Conservation (phyloP, 2,888 invertebrate genomes). For the Macropis europaea region DNA sequence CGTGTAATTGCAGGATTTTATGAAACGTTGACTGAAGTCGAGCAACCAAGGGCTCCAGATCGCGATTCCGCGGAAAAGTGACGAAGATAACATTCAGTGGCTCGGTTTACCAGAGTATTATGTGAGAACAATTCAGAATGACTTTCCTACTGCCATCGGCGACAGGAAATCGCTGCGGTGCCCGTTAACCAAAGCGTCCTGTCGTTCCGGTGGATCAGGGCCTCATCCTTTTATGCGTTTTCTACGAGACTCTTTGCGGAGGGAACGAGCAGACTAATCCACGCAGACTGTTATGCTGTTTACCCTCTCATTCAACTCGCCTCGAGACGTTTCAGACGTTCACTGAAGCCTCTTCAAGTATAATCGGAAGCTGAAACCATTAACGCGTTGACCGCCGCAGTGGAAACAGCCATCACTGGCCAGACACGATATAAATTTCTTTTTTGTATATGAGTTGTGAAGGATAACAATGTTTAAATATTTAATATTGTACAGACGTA, state of each 20-base stretch:
- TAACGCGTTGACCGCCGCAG: too few relatives aligned
- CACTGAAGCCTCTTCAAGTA: too few relatives aligned
- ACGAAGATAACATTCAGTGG: not conserved
- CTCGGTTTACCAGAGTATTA: not conserved
- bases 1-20: too few relatives aligned
- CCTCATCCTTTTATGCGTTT: conserved; percentile 19
- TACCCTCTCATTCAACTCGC: conserved; percentile 55
- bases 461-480: too few relatives aligned
- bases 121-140: not conserved
- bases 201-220: conserved; percentile 13
- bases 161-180: conserved; percentile 7
- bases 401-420: too few relatives aligned
- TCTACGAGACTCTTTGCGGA: not conserved
- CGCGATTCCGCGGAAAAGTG: not conserved
- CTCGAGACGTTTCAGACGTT: too few relatives aligned
- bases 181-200: conserved; percentile 11
- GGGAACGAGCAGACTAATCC: conserved; percentile 1
- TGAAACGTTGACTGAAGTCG: too few relatives aligned
- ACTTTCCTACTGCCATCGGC: not conserved
- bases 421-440: too few relatives aligned
- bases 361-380: conserved; percentile 45
- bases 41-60: too few relatives aligned
- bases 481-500: too few relatives aligned
- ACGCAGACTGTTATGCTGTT: conserved; percentile 42
- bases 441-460: too few relatives aligned